These are phyloP conservation scores for Notoglanidium macrostoma DNA, from an alignment of 2,797 vertebrate genomes.

Conservation along the genomic window DNA sequence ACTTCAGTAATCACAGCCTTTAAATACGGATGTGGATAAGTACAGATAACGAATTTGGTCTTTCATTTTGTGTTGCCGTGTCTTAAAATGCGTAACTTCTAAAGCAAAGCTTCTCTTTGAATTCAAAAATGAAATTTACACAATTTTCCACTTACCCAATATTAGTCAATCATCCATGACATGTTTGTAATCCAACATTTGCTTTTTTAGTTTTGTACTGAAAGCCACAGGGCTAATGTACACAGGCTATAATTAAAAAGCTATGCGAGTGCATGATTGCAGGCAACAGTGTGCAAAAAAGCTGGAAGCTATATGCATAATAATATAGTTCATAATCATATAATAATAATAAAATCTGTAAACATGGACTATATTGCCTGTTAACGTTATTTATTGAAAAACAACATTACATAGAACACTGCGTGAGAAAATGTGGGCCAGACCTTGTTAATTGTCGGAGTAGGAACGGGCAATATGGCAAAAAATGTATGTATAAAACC, in stretches of 20 bases:
- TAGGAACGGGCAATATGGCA: neutral
- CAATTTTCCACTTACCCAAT: neutral
- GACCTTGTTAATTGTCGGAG: slow-evolving; percentile 2
- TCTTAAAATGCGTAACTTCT: neutral
- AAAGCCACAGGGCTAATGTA: neutral
- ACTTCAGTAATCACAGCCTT: neutral
- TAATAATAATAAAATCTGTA: slow-evolving; percentile 8
- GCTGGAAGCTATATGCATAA: neutral
- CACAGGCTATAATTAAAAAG: neutral
- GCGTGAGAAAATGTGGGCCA: neutral
- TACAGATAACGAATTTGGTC: neutral
- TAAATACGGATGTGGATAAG: neutral
- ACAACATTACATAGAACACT: neutral
- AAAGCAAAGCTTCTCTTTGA: neutral
- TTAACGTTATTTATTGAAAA: neutral
- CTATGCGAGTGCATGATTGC: neutral
- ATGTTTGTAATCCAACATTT: neutral
- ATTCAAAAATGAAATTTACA: neutral
- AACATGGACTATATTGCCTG: neutral
- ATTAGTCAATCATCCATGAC: slow-evolving; percentile 5
- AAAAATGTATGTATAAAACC: no score
- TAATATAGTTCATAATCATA: neutral
- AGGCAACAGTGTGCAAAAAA: neutral
- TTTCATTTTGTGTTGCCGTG: neutral
- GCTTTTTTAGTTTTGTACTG: neutral